Conservation (phyloP, 2,113 vertebrate species). For the Ceyx melanurus region DNA sequence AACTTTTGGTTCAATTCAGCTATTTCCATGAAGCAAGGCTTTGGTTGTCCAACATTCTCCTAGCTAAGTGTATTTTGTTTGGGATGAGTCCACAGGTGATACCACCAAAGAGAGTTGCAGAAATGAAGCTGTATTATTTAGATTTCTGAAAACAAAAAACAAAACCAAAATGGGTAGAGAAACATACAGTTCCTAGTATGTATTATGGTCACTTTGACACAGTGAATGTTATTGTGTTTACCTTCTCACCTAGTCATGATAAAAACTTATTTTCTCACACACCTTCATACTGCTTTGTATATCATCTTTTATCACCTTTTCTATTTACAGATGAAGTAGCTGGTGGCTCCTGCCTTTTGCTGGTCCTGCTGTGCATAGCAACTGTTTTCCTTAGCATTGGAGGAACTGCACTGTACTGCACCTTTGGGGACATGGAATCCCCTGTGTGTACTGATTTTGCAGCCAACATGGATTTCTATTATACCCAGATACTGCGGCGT, state of each 20-base stretch:
- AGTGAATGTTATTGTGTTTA: not conserved
- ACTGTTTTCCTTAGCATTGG: slow-evolving; percentile 93
- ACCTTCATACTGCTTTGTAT: not conserved
- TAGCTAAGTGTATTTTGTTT: not conserved
- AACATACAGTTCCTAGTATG: not conserved
- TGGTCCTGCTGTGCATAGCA: slow-evolving; percentile 88
- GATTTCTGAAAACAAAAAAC: not conserved
- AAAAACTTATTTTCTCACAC: not conserved
- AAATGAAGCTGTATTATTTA: not conserved
- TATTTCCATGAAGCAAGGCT: not conserved
- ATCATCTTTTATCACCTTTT: not conserved
- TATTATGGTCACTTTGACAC: not conserved
- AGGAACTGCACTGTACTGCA: slow-evolving; percentile 93
- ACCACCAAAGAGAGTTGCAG: not conserved
- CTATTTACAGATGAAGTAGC: slow-evolving; percentile 85
- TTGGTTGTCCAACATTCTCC: not conserved
- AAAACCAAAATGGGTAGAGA: not conserved
- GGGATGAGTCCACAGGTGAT: not conserved
- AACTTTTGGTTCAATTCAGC: not conserved
- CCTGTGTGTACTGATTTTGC: slow-evolving; percentile 92
- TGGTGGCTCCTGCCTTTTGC: slow-evolving; percentile 88
- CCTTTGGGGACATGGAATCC: slow-evolving; percentile 86
- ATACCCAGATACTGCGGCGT: slow-evolving; percentile 76
- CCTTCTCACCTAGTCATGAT: not conserved
- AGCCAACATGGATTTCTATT: slow-evolving; percentile 88